Evolutionary conservation across 1,140 invertebrate genomes (phyloP), one percentile per base, ranked within the genome.

Genomic region (Caenorhabditis inopinata): DNA sequence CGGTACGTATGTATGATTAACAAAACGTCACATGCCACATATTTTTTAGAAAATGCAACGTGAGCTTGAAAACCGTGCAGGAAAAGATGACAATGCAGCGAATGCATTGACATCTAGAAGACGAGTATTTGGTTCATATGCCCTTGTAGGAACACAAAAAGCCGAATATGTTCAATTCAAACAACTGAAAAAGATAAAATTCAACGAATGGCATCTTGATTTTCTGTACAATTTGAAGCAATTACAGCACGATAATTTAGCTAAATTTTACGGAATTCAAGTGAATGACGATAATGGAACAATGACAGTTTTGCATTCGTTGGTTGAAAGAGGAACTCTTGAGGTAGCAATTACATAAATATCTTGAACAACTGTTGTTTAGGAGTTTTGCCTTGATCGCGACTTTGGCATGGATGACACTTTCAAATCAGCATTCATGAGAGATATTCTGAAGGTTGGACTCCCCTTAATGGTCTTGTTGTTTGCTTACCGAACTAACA

Each of bases 321-420:
- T 68, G 1, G 58, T 68, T 29, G 58, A 68, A 12, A 16, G 58
- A 16, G 58, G 58, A 38, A 68, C 58, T 1, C 58, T 68, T 0
- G 58, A 68, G 58, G 58, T 68, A 38, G 21, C 11, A 51, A 51
- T 1, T 51, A 4, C 23, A n/a, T 32, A 7, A 2, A 23, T 32
- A 2, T 32, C 5, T 25, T n/a, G 6, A 51, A 23, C 2, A 25
- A 25, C 9, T 32, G 2, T 32, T 29, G 9, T 84, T 80, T 73
- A 85, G 85, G 85, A 86, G 38, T 88, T 85, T 49, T 82, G 87
- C 1, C 32, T 76, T n/a, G 86, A 87, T 53, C 47, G 49, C 11
- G 86, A 87, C 25, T 87, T 87, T 49, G 81, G 76, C 14, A 73
- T 86, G 83, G 86, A 86, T 74, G 79, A 79, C 16, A 86, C 86